Conservation (phyloP, 2,797 vertebrate species). For the Hipposideros larvatus region DNA sequence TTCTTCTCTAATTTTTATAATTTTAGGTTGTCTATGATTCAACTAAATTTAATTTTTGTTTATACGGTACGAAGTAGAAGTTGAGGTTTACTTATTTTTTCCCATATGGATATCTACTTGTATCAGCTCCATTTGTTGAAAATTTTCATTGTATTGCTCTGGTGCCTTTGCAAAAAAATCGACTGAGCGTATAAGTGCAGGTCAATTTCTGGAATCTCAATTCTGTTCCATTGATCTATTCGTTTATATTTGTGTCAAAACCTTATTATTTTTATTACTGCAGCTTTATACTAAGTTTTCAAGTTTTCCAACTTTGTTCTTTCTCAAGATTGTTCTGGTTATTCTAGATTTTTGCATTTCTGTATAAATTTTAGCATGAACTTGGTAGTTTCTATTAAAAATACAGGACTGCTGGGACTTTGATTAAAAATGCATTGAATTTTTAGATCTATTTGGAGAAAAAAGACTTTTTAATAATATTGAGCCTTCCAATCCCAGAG, state of each 20-base stretch:
- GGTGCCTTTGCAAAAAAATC: background rate
- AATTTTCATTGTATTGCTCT: background rate
- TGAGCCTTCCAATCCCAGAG: background rate
- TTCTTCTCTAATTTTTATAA: background rate
- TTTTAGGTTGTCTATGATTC: background rate
- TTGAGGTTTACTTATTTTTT: background rate
- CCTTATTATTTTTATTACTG: background rate
- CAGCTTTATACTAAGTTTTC: background rate
- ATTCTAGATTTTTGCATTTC: background rate
- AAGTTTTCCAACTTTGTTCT: background rate
- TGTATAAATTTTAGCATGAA: background rate
- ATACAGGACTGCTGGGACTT: background rate
- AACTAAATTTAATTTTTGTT: background rate
- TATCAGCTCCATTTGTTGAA: background rate
- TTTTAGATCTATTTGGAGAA: background rate
- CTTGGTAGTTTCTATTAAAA: conserved; percentile 5
- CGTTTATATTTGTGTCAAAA: background rate
- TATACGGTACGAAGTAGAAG: background rate
- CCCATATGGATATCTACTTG: background rate
- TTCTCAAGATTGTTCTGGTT: too few relatives aligned
- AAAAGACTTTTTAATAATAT: background rate
- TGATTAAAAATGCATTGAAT: background rate
- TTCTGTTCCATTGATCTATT: background rate
- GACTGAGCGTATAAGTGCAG: background rate
- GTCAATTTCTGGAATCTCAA: background rate